These are phyloP conservation scores for Scalopus aquaticus DNA, from an alignment of 2,113 vertebrate genomes.

Conservation along the genomic window DNA sequence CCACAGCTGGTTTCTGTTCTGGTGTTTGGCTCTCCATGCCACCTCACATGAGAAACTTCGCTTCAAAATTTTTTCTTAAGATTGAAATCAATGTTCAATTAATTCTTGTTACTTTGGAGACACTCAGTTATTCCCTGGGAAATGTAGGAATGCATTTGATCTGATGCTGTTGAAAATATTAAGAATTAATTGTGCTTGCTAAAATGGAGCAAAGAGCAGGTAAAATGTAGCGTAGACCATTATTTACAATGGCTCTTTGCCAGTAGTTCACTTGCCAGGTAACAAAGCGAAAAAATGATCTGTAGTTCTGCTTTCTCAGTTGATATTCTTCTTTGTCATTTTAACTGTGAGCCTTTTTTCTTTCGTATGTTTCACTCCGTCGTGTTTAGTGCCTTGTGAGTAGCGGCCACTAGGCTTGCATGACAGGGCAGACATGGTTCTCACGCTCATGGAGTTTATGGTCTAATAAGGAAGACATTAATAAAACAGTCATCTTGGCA, in stretches of 20 bases:
- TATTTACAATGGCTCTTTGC: background rate
- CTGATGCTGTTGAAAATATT: background rate
- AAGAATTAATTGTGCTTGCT: background rate
- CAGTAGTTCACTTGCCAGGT: background rate
- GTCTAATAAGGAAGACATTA: background rate
- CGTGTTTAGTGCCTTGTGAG: background rate
- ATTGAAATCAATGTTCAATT: background rate
- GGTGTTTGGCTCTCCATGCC: background rate
- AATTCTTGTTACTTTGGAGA: background rate
- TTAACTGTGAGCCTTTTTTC: background rate
- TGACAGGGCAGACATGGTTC: background rate
- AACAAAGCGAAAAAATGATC: background rate
- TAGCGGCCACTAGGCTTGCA: background rate
- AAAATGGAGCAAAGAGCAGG: background rate
- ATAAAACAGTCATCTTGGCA: background rate
- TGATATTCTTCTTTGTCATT: background rate
- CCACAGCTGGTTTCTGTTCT: background rate
- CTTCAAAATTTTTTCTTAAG: background rate
- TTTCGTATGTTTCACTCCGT: background rate
- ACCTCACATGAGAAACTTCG: background rate
- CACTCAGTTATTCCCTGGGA: background rate
- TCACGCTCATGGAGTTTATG: background rate
- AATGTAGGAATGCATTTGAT: background rate
- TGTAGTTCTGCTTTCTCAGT: background rate
- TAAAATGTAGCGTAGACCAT: background rate